Evolutionary conservation across 1,140 invertebrate genomes (phyloP).

Genomic region (Drosophila oshimai): DNA sequence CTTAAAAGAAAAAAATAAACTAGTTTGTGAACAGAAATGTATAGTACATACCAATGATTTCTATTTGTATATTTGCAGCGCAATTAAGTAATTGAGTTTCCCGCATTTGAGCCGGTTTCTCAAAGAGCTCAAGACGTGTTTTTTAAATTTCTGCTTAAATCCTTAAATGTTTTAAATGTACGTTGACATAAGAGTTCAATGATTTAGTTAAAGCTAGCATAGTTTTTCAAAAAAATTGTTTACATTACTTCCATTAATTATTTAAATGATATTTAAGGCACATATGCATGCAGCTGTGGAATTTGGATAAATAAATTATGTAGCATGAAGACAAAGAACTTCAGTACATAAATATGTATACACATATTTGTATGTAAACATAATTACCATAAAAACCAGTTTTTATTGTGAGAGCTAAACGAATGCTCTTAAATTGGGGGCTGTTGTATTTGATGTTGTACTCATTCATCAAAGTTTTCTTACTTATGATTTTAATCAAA

Average conservation of each 20-base stretch:
- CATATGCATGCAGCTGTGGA: background rate
- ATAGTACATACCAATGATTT: constrained; percentile 38
- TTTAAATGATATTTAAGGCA: background rate
- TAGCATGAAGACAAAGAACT: background rate
- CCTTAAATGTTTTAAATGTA: background rate
- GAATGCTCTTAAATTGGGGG: background rate
- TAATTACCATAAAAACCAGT: constrained; percentile 9
- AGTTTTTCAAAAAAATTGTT: background rate
- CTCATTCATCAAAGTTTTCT: no score
- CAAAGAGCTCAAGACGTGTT: background rate
- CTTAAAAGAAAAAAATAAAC: constrained; percentile 42
- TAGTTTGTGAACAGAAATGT: constrained; percentile 38
- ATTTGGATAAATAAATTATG: background rate
- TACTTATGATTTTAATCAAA: no score
- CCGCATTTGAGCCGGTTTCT: constrained; percentile 25
- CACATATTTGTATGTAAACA: background rate
- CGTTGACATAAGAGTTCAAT: background rate
- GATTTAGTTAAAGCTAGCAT: no score
- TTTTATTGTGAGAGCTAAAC: background rate
- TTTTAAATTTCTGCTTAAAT: background rate
- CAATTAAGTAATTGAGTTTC: constrained; percentile 42
- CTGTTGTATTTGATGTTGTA: background rate
- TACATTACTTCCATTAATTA: background rate
- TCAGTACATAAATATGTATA: background rate
- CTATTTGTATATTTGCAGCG: constrained; percentile 37